These are phyloP conservation scores for Drosophila gaucha DNA, from an alignment of 2,888 invertebrate species.

Conservation along the genomic window DNA sequence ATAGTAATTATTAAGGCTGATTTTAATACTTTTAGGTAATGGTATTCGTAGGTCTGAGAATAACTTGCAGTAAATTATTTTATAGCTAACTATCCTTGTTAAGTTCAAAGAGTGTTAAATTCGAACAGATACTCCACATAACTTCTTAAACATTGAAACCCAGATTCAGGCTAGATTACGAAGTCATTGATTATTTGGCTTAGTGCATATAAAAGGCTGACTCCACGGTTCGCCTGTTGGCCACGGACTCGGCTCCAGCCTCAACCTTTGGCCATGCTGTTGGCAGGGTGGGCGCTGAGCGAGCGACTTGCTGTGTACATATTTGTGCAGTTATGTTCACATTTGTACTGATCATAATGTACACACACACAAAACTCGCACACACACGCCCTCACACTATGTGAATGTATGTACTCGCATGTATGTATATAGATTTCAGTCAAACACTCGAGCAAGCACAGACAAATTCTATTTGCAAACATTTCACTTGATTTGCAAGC, in stretches of 20 bases:
- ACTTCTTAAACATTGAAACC: not conserved
- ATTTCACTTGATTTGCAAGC: slow-evolving; percentile 84
- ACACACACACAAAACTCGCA: slow-evolving; percentile 61
- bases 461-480: slow-evolving; percentile 84
- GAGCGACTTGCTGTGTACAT: slow-evolving; percentile 82
- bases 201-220: slow-evolving; percentile 44
- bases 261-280: slow-evolving; percentile 14
- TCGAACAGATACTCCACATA: not conserved
- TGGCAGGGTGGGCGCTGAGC: slow-evolving; percentile 40
- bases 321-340: slow-evolving; percentile 84
- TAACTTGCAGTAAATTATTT: too few relatives aligned
- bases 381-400: slow-evolving; percentile 22
- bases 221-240: slow-evolving; percentile 57
- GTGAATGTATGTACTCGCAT: slow-evolving; percentile 38
- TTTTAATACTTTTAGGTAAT: not conserved
- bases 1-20: too few relatives aligned
- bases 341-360: slow-evolving; percentile 84
- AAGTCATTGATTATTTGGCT: not conserved
- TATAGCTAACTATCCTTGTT: too few relatives aligned
- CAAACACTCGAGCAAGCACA: slow-evolving; percentile 84
- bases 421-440: slow-evolving; percentile 80
- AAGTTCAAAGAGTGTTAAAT: not conserved
- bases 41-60: too few relatives aligned
- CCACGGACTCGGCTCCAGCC: slow-evolving; percentile 13
- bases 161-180: not conserved